Base-by-base conservation (phyloP, 2,797 vertebrate genomes). In the Kryptopterus vitreolus region DNA sequence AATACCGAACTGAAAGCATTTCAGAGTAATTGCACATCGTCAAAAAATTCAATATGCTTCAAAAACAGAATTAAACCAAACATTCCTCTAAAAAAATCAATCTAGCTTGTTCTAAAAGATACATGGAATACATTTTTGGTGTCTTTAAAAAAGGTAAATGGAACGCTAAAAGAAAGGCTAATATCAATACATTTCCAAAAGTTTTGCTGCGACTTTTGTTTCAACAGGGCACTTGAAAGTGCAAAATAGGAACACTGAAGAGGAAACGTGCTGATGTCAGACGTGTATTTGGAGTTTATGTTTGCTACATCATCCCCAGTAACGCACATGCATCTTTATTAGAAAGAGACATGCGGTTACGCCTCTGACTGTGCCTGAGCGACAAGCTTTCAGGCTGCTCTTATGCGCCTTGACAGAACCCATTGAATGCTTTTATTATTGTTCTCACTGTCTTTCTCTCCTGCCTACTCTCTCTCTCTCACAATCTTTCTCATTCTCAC, bases 381-480 rank as follows among this genome's bases (percentile, higher is more conserved):
- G 81, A 83, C 83, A 83, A 80, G 80, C 83, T 86, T 82, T 80
- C 80, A 81, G 77, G 63, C 68, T 66, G 71, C 77, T 79, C 83
- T 77, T 75, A 46, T 83, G 65, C 29, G 59, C 57, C 61, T 85
- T 86, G 86, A 85, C 86, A 83, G 70, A 77, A 82, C 75, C 85
- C 57, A 82, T 85, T 86, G 78, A 82, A 77, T 76, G 79, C 69
- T 55, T 55, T 61, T 72, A 46, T 76, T 77, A 78, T 86, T 80
- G 71, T 83, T 78, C 58, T 77, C 52, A 26, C 76, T 69, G 57
- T 83, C 53, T 66, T 77, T 80, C 79, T 82, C 50, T 63, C 71
- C 75, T 82, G 83, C 83, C 80, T 76, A 84, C 81, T 78, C 70
- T 71, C 63, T 72, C 77, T 81, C 81, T 59, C 74, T 38, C 20